Evolutionary conservation across 2,888 invertebrate species (phyloP), one percentile per base, ranked within the genome.

Genomic region (Acleris laterana): DNA sequence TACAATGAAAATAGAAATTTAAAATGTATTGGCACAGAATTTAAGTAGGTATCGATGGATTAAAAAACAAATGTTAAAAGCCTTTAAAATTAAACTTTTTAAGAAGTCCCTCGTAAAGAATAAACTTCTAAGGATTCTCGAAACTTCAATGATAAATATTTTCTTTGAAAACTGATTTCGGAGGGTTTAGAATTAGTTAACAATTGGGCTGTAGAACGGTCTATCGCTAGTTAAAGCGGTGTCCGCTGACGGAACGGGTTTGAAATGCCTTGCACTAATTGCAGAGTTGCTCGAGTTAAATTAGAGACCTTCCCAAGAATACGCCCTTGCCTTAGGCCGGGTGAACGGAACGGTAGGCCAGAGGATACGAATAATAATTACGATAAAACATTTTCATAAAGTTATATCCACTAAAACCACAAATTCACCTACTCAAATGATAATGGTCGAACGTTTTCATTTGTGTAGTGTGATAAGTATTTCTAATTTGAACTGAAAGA

Each of bases 81-180:
- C 38, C 13, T 13, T 38, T 13, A 11, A 38, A 13, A 38, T 38
- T 13, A 13, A 38, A 38, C 38, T 38, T 4, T n/a, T 3, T 16
- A 46, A 46, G 51, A 11, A 59, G 17, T 50, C 50, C 22, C 16
- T n/a, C 19, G 20, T 22, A 49, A 55, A 60, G 22, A 53, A 59
- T 48, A 64, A 65, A 56, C 49, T 56, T 28, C 55, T 6, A 20
- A 61, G 60, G 38, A 53, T 60, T 49, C 42, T 55, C 22, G 32
- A 56, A 60, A 60, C 60, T 61, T 46, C 11, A 56, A 65, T 49
- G 20, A 56, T 65, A 65, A 61, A 65, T 56, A 65, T 56, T 64
- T 67, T 70, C 71, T 74, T 76, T 72, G 69, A 69, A 74, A 77
- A 74, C 70, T 73, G 76, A 74, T 71, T 75, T 77, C 63, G 72